Base-by-base conservation (phyloP, 1,140 invertebrate genomes). In the Leptestheria dahalacensis region DNA sequence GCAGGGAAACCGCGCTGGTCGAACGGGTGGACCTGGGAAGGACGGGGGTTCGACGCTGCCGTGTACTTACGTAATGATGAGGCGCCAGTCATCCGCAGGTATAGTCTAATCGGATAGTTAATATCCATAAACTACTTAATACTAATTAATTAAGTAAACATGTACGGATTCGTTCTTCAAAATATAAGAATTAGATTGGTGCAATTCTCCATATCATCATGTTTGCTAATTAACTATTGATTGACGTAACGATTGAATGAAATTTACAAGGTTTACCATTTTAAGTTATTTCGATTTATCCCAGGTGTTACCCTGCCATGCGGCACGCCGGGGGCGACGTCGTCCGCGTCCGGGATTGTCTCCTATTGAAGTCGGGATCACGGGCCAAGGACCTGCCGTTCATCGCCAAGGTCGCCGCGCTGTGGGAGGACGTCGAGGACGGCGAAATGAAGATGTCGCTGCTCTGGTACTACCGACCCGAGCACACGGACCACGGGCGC, bases 361-460 rank as follows among this genome's bases (percentile, higher is more conserved):
- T 97, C 51, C 74, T 91, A 57, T 74, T 92, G 57, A 85, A 86
- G 66, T 91, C 90, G 65, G 82, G 88, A 64, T 81, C 77, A 65
- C 77, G 82, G 63, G 88, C 85, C 70, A 86, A 81, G 60, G 91
- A 95, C 70, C 78, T 95, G 63, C 93, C 93, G 20, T 97, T 85
- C 72, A 88, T 97, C 56, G 93, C 91, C 25, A 91, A 95, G 76
- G 86, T 97, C 60, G 85, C 87, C 24, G 83, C 86, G 50, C 78
- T 97, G 3, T 97, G 91, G 91, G 88, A 96, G 71, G 91, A 93
- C 76, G 86, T 88, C 6, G 85, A 88, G 53, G 88, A 91, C 73
- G 89, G 91, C 58, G 91, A 96, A 72, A 94, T 96, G 89, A 95
- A 93, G 88, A 88, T 96, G 76, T 92, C 89, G 1, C 74, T 97